A percentile compares a stretch with the other conserved stretches of the same genome.
Evolutionary conservation across 2,888 invertebrate species (phyloP).

Genomic region (Yponomeuta plumbellus): DNA sequence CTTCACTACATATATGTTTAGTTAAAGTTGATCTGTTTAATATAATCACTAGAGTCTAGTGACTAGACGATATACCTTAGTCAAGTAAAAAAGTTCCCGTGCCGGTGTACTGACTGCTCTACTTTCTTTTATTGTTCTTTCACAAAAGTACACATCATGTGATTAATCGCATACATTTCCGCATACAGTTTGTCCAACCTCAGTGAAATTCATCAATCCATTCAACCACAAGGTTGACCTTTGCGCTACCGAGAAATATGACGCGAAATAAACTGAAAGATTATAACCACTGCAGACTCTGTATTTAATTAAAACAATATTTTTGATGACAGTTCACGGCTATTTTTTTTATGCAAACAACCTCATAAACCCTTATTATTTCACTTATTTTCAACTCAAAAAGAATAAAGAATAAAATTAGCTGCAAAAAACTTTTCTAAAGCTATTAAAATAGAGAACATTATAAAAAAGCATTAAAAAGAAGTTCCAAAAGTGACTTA

Average conservation of each 20-base stretch:
- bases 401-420: background rate
- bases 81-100: too few species aligned
- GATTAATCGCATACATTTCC: background rate
- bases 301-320: too few species aligned
- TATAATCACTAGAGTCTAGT: too few species aligned
- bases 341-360: too few species aligned
- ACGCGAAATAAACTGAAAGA: background rate
- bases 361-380: background rate
- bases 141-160: background rate
- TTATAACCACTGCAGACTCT: too few species aligned
- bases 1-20: too few species aligned
- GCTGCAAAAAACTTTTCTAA: background rate
- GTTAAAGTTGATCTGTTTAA: too few species aligned
- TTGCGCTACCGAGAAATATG: background rate
- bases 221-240: background rate
- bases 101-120: too few species aligned
- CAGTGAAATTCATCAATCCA: background rate
- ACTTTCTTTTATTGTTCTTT: too few species aligned
- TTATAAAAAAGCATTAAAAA: background rate
- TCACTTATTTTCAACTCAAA: background rate
- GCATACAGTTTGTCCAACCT: background rate
- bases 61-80: too few species aligned
- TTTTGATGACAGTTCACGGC: too few species aligned
- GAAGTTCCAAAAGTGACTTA: constrained; percentile 35
- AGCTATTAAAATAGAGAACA: background rate